These are phyloP conservation scores for Polyommatus icarus DNA, from an alignment of 2,888 invertebrate species.

Conservation along the genomic window DNA sequence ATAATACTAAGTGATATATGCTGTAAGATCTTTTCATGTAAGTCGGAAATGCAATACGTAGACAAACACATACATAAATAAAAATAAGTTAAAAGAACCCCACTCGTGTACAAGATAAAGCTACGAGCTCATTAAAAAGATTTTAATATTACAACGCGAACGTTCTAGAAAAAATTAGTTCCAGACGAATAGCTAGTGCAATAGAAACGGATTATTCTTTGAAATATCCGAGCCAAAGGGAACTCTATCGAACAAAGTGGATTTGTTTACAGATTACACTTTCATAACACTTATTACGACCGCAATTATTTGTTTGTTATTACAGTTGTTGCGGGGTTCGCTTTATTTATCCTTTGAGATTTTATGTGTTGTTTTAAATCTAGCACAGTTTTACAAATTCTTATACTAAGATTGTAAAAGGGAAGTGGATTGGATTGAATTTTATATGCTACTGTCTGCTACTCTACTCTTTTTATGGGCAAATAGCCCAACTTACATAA, in stretches of 20 bases:
- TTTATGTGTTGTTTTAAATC: background rate
- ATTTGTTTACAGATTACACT: background rate
- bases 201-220: conserved; percentile 4
- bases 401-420: background rate
- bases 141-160: conserved; percentile 13
- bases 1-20: too few species aligned
- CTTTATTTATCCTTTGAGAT: background rate
- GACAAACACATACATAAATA: too few species aligned
- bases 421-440: too few species aligned
- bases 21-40: too few species aligned
- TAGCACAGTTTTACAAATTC: background rate
- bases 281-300: background rate
- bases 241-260: conserved; percentile 10
- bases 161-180: background rate
- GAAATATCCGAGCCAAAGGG: background rate
- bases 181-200: background rate
- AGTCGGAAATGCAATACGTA: too few species aligned
- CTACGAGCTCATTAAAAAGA: background rate
- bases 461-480: too few species aligned
- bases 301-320: conserved; percentile 9
- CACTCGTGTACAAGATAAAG: background rate
- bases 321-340: background rate
- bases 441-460: too few species aligned
- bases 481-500: too few species aligned
- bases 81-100: background rate